A percentile compares a stretch with the other conserved stretches of the same genome.
Evolutionary conservation across 1,140 invertebrate genomes (phyloP).

Genomic region (Laodelphax striatellus): DNA sequence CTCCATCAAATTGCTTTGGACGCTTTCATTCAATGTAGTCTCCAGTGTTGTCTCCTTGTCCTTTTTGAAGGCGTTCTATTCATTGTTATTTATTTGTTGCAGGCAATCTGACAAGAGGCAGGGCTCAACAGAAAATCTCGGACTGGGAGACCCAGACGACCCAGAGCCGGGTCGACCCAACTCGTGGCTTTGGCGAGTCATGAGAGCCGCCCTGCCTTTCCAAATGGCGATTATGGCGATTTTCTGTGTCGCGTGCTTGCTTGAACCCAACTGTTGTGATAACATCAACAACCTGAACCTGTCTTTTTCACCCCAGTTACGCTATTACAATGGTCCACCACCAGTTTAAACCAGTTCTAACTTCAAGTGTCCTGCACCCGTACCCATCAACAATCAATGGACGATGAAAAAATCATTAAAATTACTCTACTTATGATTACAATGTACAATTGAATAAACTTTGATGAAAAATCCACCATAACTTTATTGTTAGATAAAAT

Average conservation of each 20-base stretch:
- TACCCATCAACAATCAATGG: too few species aligned
- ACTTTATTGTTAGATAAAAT: too few species aligned
- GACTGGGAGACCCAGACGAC: conserved; percentile 12
- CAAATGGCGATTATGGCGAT: conserved; percentile 71
- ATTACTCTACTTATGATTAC: too few species aligned
- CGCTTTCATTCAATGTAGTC: too few species aligned
- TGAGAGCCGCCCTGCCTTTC: conserved; percentile 64
- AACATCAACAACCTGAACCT: conserved; percentile 69
- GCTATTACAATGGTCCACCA: conserved; percentile 73
- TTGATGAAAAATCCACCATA: too few species aligned
- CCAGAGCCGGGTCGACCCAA: conserved; percentile 32
- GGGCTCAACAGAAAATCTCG: conserved; percentile 22
- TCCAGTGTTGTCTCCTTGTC: too few species aligned
- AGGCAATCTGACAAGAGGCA: conserved; percentile 2
- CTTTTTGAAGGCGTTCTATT: too few species aligned
- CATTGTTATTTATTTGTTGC: neutral
- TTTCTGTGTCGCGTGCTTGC: conserved; percentile 65
- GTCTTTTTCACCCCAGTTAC: conserved; percentile 69
- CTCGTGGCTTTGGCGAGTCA: conserved; percentile 62
- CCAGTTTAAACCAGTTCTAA: conserved; percentile 48
- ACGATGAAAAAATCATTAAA: too few species aligned
- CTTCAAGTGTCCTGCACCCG: neutral
- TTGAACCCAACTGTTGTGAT: conserved; percentile 75
- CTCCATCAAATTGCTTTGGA: too few species aligned
- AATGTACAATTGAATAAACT: too few species aligned